Conservation (phyloP, 2,113 vertebrate genomes). For the Furnarius figulus region DNA sequence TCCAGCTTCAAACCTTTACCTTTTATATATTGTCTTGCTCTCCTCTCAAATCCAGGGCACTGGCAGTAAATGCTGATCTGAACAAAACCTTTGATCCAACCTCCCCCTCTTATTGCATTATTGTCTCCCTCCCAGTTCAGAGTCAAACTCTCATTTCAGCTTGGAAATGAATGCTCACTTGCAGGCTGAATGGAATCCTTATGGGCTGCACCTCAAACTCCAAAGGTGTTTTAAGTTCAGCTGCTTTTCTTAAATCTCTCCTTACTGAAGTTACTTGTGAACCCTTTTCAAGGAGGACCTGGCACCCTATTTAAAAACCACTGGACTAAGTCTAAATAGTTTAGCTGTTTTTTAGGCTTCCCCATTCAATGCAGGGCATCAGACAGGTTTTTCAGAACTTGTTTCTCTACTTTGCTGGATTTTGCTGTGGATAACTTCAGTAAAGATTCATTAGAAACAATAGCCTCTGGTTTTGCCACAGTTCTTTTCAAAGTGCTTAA, state of each 20-base stretch:
- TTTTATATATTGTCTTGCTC: neutral
- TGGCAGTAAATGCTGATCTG: slow-evolving; percentile 4
- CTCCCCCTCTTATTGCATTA: neutral
- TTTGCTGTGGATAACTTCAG: neutral
- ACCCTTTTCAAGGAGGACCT: neutral
- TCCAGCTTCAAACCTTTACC: neutral
- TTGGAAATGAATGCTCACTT: neutral
- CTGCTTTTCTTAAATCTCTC: neutral
- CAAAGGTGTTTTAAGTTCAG: slow-evolving; percentile 32
- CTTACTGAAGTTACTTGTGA: neutral
- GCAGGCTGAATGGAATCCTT: slow-evolving; percentile 44
- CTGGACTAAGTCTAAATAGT: neutral
- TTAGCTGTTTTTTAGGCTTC: slow-evolving; percentile 12
- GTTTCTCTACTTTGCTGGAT: slow-evolving; percentile 4
- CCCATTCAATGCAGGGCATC: neutral
- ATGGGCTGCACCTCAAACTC: neutral
- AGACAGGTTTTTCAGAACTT: slow-evolving; percentile 33
- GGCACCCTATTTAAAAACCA: neutral
- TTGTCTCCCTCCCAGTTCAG: neutral
- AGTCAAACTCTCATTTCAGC: neutral
- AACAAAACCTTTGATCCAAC: slow-evolving; percentile 35
- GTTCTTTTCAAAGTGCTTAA: neutral
- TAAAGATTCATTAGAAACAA: neutral
- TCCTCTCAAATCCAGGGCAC: neutral
- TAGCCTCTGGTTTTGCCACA: neutral